Evolutionary conservation across 2,888 invertebrate species (phyloP), one percentile per base, ranked within the genome.

Genomic region (Craniophora ligustri): DNA sequence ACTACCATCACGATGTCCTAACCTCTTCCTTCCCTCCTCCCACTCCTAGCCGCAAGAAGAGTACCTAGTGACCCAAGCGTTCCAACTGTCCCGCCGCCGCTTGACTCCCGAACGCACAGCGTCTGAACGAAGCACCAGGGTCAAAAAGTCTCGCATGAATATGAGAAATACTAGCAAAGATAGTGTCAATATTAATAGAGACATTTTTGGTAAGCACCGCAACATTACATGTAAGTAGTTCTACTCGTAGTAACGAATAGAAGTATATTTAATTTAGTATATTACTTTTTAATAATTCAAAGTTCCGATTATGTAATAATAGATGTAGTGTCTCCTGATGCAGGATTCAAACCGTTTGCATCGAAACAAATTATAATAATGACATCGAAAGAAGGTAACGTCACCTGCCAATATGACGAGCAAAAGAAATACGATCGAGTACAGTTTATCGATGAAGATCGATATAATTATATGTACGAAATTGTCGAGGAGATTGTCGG

Each of bases 331-430:
- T 16, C 3, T 46, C 30, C 26, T n/a, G 60, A 62, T 21, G 7
- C 82, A 91, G 91, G 88, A 36, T 92, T 91, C 78, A 91, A 89
- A 69, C 91, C 91, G 0, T 92, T 91, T 62, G 87, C 89, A 0
- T 86, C 88, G 0, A 91, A 90, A 44, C 85, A 91, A 82, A 84
- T 90, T 14, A 82, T 85, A 47, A 82, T 89, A 61, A 82, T 85
- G 82, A 75, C 85, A 0, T 79, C 86, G 0, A 82, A 87, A 16
- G 86, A 85, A 40, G 90, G 89, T 0, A 68, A 57, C 0, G 49
- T 89, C 0, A 85, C 79, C 0, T 88, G 87, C 67, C 76, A 82
- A 41, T 79, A 79, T 42, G 66, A 3, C n/a, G 49, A 54, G 21
- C 59, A 39, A 39, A 57, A 10, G 8, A 50, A 11, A 48, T 40